These are phyloP conservation scores for Buathra laborator DNA, from an alignment of 2,888 invertebrate species.

Conservation along the genomic window DNA sequence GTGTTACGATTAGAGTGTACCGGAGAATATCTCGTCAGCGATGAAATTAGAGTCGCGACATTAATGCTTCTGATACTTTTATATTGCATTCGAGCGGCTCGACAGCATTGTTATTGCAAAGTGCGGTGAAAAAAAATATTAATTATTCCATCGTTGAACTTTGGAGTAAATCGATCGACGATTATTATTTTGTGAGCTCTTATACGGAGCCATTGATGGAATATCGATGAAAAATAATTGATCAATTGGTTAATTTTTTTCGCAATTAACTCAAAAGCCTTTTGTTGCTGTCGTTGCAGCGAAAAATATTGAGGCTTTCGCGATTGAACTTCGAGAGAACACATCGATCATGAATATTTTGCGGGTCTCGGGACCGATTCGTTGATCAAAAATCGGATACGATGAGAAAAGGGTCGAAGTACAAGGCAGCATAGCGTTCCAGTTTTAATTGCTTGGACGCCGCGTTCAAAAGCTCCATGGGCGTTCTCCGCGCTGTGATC, in stretches of 20 bases:
- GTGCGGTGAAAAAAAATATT: background rate
- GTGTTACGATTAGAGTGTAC: constrained; percentile 73
- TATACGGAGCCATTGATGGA: background rate
- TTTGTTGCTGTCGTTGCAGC: constrained; percentile 20
- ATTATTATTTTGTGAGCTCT: background rate
- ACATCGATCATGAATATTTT: constrained; percentile 47
- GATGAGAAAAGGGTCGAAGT: constrained; percentile 46
- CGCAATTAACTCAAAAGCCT: background rate
- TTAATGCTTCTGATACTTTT: constrained; percentile 58
- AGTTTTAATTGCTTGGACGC: constrained; percentile 50
- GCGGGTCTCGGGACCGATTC: constrained; percentile 43
- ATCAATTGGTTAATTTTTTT: background rate
- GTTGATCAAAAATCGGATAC: constrained; percentile 45
- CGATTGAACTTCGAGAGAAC: background rate
- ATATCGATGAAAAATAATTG: background rate
- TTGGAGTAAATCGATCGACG: background rate
- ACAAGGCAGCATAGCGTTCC: constrained; percentile 22
- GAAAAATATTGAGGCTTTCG: constrained; percentile 46
- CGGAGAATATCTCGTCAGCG: constrained; percentile 61
- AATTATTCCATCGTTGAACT: background rate
- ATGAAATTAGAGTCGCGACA: constrained; percentile 62
- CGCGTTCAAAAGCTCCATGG: constrained; percentile 57
- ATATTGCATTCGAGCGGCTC: constrained; percentile 16
- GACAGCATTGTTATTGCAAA: constrained; percentile 15
- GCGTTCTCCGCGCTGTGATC: constrained; percentile 48